phyloP scores from a whole-genome alignment of 2,797 vertebrate species.

The Parotocinclus haroldoi region DNA sequence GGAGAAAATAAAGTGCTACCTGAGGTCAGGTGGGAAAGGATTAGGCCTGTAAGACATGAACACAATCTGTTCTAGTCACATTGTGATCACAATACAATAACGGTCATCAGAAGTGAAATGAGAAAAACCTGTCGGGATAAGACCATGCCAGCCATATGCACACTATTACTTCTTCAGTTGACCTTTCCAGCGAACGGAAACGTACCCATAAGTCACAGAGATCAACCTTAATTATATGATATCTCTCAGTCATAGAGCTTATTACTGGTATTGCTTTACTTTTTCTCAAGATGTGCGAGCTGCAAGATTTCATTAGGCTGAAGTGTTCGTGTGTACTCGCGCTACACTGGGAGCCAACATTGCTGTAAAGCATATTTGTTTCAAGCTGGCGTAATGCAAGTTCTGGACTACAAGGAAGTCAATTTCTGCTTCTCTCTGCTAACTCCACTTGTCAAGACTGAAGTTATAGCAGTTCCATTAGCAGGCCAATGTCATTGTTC shows the following conservation, averaged over 20 bases:
- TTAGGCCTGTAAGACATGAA: constrained; percentile 39
- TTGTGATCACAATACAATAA: constrained; percentile 4
- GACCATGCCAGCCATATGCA: too few species aligned
- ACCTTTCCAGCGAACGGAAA: too few species aligned
- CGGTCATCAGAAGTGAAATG: constrained; percentile 1
- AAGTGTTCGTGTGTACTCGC: too few species aligned
- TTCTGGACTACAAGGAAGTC: not conserved
- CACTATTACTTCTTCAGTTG: too few species aligned
- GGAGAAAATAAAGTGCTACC: constrained; percentile 38
- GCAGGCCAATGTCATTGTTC: not conserved
- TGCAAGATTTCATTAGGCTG: too few species aligned
- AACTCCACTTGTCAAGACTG: not conserved
- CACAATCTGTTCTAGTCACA: constrained; percentile 13
- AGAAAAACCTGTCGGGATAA: not conserved
- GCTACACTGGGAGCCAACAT: too few species aligned
- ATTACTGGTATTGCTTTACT: too few species aligned
- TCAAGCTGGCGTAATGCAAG: not conserved
- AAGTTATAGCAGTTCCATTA: not conserved
- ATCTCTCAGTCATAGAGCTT: too few species aligned
- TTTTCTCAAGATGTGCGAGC: too few species aligned
- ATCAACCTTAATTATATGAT: too few species aligned
- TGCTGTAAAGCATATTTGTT: too few species aligned
- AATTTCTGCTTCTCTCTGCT: not conserved
- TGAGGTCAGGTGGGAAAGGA: constrained; percentile 41
- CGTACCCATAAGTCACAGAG: too few species aligned